These are phyloP conservation scores for Furcifer pardalis DNA, from an alignment of 2,797 vertebrate genomes.

Conservation along the genomic window DNA sequence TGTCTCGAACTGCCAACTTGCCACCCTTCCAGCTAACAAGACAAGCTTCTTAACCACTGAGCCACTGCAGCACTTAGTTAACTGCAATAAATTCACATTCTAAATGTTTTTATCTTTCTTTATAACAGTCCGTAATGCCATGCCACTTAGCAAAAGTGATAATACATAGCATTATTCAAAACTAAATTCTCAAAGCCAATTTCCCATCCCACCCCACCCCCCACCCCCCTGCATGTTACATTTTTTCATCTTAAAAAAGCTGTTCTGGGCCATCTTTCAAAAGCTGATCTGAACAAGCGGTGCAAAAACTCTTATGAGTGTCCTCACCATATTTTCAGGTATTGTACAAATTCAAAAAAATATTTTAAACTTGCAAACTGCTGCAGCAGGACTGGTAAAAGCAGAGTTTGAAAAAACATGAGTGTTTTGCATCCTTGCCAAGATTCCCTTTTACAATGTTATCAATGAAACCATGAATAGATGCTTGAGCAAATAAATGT, in stretches of 20 bases:
- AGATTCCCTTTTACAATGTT: fast-evolving
- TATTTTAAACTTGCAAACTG: not conserved
- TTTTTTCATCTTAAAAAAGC: not conserved
- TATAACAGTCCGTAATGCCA: no score
- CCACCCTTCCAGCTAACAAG: no score
- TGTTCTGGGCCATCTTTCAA: not conserved
- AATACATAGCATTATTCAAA: no score
- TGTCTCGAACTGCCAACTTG: no score
- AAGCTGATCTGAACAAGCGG: not conserved
- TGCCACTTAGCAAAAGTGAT: no score
- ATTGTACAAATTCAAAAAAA: no score
- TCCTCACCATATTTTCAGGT: not conserved
- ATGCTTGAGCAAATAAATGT: slow-evolving; percentile 30
- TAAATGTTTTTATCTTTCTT: no score
- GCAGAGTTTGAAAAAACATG: not conserved
- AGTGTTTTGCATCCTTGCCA: not conserved
- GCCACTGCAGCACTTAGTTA: no score
- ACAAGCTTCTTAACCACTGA: no score
- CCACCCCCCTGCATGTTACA: not conserved
- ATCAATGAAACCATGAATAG: slow-evolving; percentile 2
- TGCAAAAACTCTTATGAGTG: not conserved
- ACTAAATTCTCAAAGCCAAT: not conserved
- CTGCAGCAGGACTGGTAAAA: not conserved
- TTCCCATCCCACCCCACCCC: no score
- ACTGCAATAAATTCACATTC: no score